Base-by-base conservation (phyloP, 1,140 invertebrate species). In the Phocides pigmalion region DNA sequence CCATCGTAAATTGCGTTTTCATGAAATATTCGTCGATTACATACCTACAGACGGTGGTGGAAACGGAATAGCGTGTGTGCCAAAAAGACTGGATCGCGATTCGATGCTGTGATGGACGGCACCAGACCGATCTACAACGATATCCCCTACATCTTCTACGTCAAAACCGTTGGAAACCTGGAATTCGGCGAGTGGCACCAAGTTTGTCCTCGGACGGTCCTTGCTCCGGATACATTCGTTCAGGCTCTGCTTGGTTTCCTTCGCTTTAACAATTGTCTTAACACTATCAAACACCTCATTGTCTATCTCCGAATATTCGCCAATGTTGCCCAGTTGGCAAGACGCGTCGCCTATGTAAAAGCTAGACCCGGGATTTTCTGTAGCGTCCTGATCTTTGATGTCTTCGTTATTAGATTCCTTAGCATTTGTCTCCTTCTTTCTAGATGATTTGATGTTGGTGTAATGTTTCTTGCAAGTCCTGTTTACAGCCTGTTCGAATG, bases 371-470 rank as follows among this genome's bases (percentile, higher is more conserved):
- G 15, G 8, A 28, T 35, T 70, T 42, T 87, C 84, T 1, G 84
- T 82, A 1, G 70, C 83, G 28, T 89, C 87, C 19, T 68, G 61
- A 19, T 89, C 84, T 62, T 89, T 89, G 5, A 80, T 53, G 14
- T 89, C 87, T 35, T 77, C 76, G 15, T 72, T 72, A 2, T 67
- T 62, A 2, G 66, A 42, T 12, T 37, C 32, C 11, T 39, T 53
- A 17, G 41, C 4, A 51, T 14, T 39, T 20, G 16, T 14, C 54
- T 72, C 62, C 72, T 86, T 79, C 20, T 78, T 79, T 0, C 70
- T 46, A n/a, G 87, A 90, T 0, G 75, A 88, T 64, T 90, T 90
- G 6, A 89, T 90, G 16, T 89, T 90, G 0, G 81, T 85, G 64
- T 88, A 70, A 62, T 90, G 88, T 66, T 90, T 90, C 65, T 90